phyloP scores from a whole-genome alignment of 2,888 invertebrate genomes.

The Brachyptera risi region DNA sequence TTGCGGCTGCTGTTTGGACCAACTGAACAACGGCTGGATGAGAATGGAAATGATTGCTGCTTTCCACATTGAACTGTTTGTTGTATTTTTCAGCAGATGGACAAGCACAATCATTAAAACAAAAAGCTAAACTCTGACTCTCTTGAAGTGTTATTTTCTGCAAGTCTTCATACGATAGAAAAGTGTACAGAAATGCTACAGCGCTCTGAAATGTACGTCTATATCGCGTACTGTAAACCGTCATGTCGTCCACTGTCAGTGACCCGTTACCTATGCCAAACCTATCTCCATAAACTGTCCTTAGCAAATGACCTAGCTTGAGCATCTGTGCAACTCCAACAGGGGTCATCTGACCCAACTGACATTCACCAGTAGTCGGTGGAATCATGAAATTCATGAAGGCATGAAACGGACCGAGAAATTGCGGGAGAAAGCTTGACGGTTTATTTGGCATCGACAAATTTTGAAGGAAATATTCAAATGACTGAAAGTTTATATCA shows the following conservation, averaged over 20 bases:
- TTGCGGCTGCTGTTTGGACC: slow-evolving; percentile 60
- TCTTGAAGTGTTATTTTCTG: slow-evolving; percentile 56
- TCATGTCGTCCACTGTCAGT: slow-evolving; percentile 53
- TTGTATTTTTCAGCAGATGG: slow-evolving; percentile 60
- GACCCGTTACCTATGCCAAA: slow-evolving; percentile 46
- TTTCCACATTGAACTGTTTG: slow-evolving; percentile 48
- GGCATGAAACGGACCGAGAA: slow-evolving; percentile 76
- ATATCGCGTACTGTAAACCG: slow-evolving; percentile 78
- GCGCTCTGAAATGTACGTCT: slow-evolving; percentile 89
- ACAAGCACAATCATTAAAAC: slow-evolving; percentile 82
- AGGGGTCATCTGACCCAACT: slow-evolving; percentile 78
- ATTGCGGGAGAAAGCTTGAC: slow-evolving; percentile 51
- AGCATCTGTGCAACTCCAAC: slow-evolving; percentile 69
- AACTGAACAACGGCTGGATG: slow-evolving; percentile 71
- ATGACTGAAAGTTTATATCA: slow-evolving; percentile 29
- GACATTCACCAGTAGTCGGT: slow-evolving; percentile 61
- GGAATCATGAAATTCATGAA: slow-evolving; percentile 80
- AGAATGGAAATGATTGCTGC: slow-evolving; percentile 61
- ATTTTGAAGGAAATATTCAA: slow-evolving; percentile 31
- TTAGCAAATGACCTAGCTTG: slow-evolving; percentile 66
- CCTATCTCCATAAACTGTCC: slow-evolving; percentile 54
- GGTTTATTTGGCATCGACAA: slow-evolving; percentile 25
- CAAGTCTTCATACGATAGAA: slow-evolving; percentile 63
- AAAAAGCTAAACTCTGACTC: slow-evolving; percentile 78
- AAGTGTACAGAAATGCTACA: slow-evolving; percentile 69